Conservation (phyloP, 2,797 vertebrate species). For the Pantherophis vulpinus region DNA sequence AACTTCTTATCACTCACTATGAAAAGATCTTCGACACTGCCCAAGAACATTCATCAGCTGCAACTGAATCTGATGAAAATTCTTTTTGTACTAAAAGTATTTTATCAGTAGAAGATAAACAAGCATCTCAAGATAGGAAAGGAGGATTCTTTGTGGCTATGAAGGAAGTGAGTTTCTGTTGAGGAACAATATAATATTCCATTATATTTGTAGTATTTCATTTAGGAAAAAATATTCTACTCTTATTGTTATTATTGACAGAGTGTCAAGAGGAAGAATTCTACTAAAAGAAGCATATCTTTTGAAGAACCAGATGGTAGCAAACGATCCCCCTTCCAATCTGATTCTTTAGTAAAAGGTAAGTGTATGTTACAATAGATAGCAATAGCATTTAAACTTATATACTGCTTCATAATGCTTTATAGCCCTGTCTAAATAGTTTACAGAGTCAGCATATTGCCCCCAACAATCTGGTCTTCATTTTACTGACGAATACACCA, state of each 20-base stretch:
- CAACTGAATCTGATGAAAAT: constrained; percentile 58
- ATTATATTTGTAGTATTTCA: constrained; percentile 7
- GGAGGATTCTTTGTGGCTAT: constrained; percentile 77
- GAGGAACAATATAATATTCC: not conserved
- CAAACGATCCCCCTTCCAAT: constrained; percentile 68
- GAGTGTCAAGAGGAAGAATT: constrained; percentile 77
- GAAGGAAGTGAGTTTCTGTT: constrained; percentile 84
- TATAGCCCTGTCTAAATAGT: not conserved
- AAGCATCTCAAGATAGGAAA: constrained; percentile 79
- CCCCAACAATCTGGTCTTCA: not conserved
- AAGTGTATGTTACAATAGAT: constrained; percentile 59
- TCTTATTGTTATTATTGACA: constrained; percentile 66
- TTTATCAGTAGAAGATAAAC: constrained; percentile 78
- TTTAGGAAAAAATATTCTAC: constrained; percentile 9
- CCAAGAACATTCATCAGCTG: constrained; percentile 62
- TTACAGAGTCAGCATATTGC: not conserved
- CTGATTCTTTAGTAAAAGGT: constrained; percentile 73
- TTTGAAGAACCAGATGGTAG: constrained; percentile 78
- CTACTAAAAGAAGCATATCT: constrained; percentile 75
- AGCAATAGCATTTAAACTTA: not conserved
- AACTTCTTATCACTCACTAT: constrained; percentile 87
- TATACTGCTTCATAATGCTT: not conserved
- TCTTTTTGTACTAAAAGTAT: constrained; percentile 59
- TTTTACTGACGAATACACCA: not conserved
- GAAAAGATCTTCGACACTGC: constrained; percentile 83